phyloP scores from a whole-genome alignment of 2,113 vertebrate genomes.

The Heloderma charlesbogerti region DNA sequence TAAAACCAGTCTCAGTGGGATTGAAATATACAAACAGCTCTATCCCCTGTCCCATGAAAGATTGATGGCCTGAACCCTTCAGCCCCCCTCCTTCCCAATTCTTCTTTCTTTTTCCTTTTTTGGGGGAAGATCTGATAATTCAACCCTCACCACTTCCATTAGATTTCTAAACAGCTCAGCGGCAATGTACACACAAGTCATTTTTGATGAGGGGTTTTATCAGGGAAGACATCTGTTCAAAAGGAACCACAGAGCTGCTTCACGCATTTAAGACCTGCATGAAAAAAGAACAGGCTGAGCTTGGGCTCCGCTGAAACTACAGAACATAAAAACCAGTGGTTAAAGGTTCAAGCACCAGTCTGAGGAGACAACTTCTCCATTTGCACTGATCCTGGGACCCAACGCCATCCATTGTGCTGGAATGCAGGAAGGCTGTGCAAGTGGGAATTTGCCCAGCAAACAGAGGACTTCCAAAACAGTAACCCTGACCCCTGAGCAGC shows the following conservation, averaged over 20 bases:
- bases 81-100: neutral
- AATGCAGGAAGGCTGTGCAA: neutral
- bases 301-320: no score
- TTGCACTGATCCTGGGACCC: neutral
- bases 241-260: neutral
- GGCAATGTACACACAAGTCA: neutral
- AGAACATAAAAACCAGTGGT: no score
- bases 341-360: no score
- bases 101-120: neutral
- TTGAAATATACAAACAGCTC: neutral
- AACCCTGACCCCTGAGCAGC: neutral
- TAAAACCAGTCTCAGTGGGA: neutral
- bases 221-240: neutral
- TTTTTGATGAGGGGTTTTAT: neutral
- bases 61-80: neutral
- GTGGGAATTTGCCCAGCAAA: neutral
- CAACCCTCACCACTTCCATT: neutral
- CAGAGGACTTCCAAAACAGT: neutral
- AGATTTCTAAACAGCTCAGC: neutral
- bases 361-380: neutral
- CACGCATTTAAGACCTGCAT: neutral
- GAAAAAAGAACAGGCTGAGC: neutral
- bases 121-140: neutral
- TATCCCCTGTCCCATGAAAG: neutral
- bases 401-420: neutral